A percentile compares a stretch with the other conserved stretches of the same genome.
Evolutionary conservation across 2,888 invertebrate species (phyloP).

Genomic region (Adelognathus sp.): DNA sequence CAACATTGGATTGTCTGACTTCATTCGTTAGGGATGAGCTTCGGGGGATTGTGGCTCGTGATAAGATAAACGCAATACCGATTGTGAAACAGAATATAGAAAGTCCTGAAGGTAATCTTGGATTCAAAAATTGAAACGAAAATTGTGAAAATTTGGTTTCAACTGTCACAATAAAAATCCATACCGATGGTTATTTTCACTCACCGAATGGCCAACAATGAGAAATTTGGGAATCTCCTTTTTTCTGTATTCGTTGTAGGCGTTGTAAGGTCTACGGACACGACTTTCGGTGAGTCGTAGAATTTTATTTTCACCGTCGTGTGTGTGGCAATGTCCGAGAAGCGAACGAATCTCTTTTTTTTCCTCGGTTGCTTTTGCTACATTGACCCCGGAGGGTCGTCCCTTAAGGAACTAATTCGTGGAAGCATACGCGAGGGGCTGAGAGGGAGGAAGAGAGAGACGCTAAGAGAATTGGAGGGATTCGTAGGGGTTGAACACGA

Average conservation of each 20-base stretch:
- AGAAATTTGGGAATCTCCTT: background rate
- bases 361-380: background rate
- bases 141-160: too few species aligned
- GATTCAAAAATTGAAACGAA: background rate
- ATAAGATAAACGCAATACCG: background rate
- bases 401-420: conserved; percentile 12
- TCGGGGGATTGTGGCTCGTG: background rate
- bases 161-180: background rate
- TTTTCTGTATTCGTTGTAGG: conserved; percentile 1
- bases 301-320: conserved; percentile 3
- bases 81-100: too few species aligned
- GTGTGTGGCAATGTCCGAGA: background rate
- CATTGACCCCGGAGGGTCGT: conserved; percentile 9
- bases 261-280: background rate
- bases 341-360: background rate
- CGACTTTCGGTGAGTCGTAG: background rate
- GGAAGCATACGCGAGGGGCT: background rate
- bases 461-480: background rate
- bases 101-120: background rate
- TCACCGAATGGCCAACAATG: background rate
- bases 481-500: background rate
- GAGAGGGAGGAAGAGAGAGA: background rate
- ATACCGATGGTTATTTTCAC: background rate
- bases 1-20: conserved; percentile 33
- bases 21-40: conserved; percentile 24